These are phyloP conservation scores for Poecilia latipinna DNA, from an alignment of 2,113 vertebrate genomes.

Conservation along the genomic window DNA sequence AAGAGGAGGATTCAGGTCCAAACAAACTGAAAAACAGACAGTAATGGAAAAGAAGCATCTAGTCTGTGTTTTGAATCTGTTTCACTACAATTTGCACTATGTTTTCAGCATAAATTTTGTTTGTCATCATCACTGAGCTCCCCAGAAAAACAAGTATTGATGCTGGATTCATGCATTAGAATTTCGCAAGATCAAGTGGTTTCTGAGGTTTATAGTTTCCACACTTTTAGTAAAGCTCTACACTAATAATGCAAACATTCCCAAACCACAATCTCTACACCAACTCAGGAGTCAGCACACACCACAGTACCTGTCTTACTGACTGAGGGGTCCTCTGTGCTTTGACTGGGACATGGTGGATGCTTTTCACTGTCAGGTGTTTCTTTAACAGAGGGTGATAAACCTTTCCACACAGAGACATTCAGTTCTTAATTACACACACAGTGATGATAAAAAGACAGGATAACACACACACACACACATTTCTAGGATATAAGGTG, in stretches of 20 bases:
- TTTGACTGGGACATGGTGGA: slow-evolving; percentile 31
- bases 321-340: slow-evolving; percentile 31
- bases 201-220: background rate
- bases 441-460: background rate
- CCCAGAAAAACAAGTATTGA: slow-evolving; percentile 21
- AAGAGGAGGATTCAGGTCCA: slow-evolving; percentile 39
- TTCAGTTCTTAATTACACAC: background rate
- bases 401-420: slow-evolving; percentile 52
- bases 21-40: slow-evolving; percentile 27
- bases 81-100: background rate
- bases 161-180: slow-evolving; percentile 54
- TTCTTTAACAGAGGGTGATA: slow-evolving; percentile 43
- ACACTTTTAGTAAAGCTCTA: background rate
- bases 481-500: too few relatives aligned
- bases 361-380: slow-evolving; percentile 34
- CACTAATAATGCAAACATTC: background rate
- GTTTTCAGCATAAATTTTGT: background rate
- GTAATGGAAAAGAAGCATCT: background rate
- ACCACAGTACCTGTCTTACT: slow-evolving; percentile 53
- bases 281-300: background rate
- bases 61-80: background rate
- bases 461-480: background rate
- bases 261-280: slow-evolving; percentile 7
- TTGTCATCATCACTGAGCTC: background rate
- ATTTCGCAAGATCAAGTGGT: slow-evolving; percentile 16